A percentile compares a stretch with the other conserved stretches of the same genome.
These are phyloP conservation scores for Pangasius macronema DNA, from an alignment of 2,797 vertebrate species.

Conservation along the genomic window DNA sequence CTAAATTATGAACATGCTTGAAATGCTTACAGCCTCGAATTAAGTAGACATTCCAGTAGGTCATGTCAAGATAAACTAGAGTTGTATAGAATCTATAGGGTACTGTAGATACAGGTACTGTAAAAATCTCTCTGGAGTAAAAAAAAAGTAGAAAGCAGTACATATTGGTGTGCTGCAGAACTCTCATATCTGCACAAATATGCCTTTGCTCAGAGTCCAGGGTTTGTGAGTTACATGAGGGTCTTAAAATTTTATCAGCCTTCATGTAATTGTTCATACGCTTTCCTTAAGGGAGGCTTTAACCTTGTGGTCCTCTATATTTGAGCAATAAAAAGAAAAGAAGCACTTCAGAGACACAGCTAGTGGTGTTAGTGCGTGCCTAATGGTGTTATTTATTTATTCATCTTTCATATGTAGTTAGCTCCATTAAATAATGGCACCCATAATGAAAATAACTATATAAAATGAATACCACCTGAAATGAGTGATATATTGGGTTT, in stretches of 20 bases:
- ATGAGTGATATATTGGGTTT: not conserved
- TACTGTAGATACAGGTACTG: not conserved
- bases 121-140: slow-evolving; percentile 18
- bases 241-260: slow-evolving; percentile 4
- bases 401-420: not conserved
- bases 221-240: slow-evolving; percentile 1
- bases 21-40: not conserved
- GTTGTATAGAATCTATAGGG: slow-evolving; percentile 3
- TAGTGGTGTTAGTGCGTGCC: not conserved
- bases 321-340: slow-evolving; percentile 14
- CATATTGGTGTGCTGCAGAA: not conserved
- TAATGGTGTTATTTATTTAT: not conserved
- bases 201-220: not conserved
- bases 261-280: not conserved
- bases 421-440: not conserved
- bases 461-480: not conserved
- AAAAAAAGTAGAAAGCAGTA: not conserved
- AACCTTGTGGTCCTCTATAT: not conserved
- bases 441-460: not conserved
- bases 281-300: not conserved
- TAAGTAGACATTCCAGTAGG: not conserved
- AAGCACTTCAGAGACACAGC: not conserved
- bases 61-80: not conserved
- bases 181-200: slow-evolving; percentile 1
- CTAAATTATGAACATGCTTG: not conserved